Conservation (phyloP, 2,888 invertebrate genomes). For the Empis livida region DNA sequence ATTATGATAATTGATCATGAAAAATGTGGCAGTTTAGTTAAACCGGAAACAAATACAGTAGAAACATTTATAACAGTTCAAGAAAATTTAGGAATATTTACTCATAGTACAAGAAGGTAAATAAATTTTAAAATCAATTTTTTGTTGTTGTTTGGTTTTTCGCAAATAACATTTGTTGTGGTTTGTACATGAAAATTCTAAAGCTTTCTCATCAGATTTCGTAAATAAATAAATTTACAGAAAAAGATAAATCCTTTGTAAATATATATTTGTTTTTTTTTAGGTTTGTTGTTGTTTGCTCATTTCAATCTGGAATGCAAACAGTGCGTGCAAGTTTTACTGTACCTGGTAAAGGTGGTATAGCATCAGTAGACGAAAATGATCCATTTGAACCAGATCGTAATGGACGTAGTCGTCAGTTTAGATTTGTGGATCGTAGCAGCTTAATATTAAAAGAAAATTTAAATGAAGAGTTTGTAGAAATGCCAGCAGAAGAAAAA, state of each 20-base stretch:
- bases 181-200: too few species aligned
- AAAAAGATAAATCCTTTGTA: too few species aligned
- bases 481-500: neutral
- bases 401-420: slow-evolving; percentile 27
- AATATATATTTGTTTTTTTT: neutral
- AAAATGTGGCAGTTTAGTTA: slow-evolving; percentile 60
- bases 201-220: too few species aligned
- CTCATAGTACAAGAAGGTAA: slow-evolving; percentile 62
- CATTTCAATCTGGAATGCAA: slow-evolving; percentile 68
- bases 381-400: slow-evolving; percentile 26
- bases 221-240: too few species aligned
- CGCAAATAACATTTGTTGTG: too few species aligned
- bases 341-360: slow-evolving; percentile 47
- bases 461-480: slow-evolving; percentile 1
- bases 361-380: slow-evolving; percentile 22
- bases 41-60: slow-evolving; percentile 55
- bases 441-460: slow-evolving; percentile 27
- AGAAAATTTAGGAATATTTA: slow-evolving; percentile 69
- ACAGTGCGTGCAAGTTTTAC: slow-evolving; percentile 69
- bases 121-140: slow-evolving; percentile 1
- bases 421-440: slow-evolving; percentile 32
- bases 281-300: slow-evolving; percentile 67
- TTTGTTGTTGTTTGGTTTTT: too few species aligned
- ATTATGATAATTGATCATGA: slow-evolving; percentile 61
- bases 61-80: slow-evolving; percentile 73